A percentile compares a stretch with the other conserved stretches of the same genome.
Conservation (phyloP, 2,888 invertebrate species). For the Ischnura elegans region DNA sequence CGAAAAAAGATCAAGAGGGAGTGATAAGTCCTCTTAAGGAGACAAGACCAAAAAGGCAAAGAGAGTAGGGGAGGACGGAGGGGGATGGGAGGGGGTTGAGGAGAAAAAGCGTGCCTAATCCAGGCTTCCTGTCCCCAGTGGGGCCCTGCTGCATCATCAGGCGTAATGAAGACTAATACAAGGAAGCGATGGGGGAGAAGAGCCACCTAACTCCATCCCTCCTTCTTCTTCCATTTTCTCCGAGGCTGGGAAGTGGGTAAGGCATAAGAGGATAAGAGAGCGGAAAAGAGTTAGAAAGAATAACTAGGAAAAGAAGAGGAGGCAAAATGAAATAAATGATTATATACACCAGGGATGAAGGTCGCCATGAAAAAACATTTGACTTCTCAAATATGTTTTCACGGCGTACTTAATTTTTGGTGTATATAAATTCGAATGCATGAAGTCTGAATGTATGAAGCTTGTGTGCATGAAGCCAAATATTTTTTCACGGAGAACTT, state of each 20-base stretch:
- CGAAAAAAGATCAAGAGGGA: no score
- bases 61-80: background rate
- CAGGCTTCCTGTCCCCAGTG: slow-evolving; percentile 39
- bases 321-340: no score
- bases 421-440: no score
- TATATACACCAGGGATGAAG: no score
- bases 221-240: no score
- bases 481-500: no score
- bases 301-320: background rate
- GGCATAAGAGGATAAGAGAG: background rate
- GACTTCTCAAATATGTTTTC: no score
- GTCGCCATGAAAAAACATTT: no score
- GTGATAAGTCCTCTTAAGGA: background rate
- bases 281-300: background rate
- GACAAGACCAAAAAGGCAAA: background rate
- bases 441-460: no score
- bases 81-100: background rate
- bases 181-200: slow-evolving; percentile 25
- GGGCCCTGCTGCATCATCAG: slow-evolving; percentile 62
- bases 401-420: no score
- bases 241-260: background rate
- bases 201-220: background rate
- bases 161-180: slow-evolving; percentile 61
- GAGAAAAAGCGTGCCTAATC: slow-evolving; percentile 60
- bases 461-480: no score